Evolutionary conservation across 2,113 vertebrate genomes (phyloP), one percentile per base, ranked within the genome.

Genomic region (Tychaedon coryphoeus): DNA sequence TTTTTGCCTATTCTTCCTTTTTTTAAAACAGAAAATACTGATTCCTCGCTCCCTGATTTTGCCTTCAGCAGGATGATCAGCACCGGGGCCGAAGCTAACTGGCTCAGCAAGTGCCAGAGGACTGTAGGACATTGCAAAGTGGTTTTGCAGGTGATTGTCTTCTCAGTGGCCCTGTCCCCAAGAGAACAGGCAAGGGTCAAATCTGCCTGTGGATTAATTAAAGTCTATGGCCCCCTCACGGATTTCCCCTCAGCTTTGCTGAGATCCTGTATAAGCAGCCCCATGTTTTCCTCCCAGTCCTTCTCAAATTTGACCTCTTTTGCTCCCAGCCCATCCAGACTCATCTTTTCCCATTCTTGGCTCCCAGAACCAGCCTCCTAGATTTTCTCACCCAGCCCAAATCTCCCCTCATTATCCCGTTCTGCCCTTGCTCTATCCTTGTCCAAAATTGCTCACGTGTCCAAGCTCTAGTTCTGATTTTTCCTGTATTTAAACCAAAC

Each of bases 201-300:
- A 80, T 29, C 43, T 53, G 1, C 20, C 25, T 5, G 3, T 3
- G 2, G 38, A 33, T 33, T 38, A 17, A 33, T 45, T 36, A 36
- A 57, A 47, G 12, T 16, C 38, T 60, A 3, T 20, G n/a, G 15
- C 8, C 25, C 5, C 12, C 9, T 79, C 64, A 26, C 29, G 45
- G 29, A 60, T 70, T 89, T 79, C 14, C 29, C 12, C 14, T 14
- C 1, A 0, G 25, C 23, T 90, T 90, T 92, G 29, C 18, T 19
- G 16, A 24, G 33, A 56, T 47, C 3, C 0, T 2, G 0, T n/a
- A 26, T 61, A 50, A 83, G 45, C 2, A 6, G 50, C 6, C 28
- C 57, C 5, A 12, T 0, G 0, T 70, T 88, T 82, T 65, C 72
- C 26, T 60, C 8, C 6, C 18, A 83, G 7, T 50, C 13, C n/a